Conservation (phyloP, 2,797 vertebrate species). For the Antrozous pallidus region DNA sequence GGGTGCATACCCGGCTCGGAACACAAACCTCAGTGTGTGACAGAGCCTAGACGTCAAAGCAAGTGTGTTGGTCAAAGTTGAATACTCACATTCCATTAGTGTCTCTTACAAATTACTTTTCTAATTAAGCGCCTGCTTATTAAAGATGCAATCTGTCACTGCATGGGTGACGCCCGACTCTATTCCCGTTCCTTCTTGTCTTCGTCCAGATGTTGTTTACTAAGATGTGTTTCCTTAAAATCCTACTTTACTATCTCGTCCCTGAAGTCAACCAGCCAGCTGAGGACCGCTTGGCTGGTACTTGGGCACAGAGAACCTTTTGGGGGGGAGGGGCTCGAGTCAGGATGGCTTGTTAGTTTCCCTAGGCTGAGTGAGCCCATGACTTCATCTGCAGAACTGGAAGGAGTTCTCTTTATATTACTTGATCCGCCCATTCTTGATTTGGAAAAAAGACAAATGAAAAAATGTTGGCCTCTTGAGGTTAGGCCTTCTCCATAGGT, state of each 20-base stretch:
- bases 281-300: not conserved
- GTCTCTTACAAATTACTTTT: slow-evolving; percentile 66
- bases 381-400: not conserved
- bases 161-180: slow-evolving; percentile 14
- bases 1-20: not conserved
- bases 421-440: not conserved
- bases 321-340: not conserved
- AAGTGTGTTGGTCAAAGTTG: slow-evolving; percentile 52
- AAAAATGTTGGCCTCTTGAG: not conserved
- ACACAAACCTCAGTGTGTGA: not conserved
- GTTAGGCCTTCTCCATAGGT: not conserved
- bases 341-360: not conserved
- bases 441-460: not conserved
- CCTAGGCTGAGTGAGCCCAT: not conserved
- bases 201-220: slow-evolving; percentile 78
- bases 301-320: not conserved
- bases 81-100: slow-evolving; percentile 46
- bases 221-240: slow-evolving; percentile 51
- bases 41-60: not conserved
- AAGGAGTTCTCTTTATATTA: not conserved
- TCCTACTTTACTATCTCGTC: not conserved
- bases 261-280: not conserved
- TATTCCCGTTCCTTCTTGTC: slow-evolving; percentile 34
- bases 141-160: slow-evolving; percentile 74
- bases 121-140: slow-evolving; percentile 70